Percentiles rank a stretch among this genome's conserved stretches.
Evolutionary conservation across 2,888 invertebrate species (phyloP).

Genomic region (Epistrophe grossulariae): DNA sequence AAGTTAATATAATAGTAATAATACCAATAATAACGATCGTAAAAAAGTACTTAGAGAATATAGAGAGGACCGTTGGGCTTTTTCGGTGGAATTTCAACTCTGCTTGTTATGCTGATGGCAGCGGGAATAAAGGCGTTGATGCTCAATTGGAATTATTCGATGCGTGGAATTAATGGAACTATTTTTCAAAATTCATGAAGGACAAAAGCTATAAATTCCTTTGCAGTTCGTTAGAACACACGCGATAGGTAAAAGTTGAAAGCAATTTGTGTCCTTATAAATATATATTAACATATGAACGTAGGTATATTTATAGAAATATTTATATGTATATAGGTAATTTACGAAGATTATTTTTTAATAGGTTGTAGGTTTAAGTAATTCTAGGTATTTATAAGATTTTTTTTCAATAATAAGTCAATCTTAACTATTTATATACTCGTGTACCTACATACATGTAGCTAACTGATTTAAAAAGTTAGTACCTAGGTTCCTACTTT

Average conservation of each 20-base stretch:
- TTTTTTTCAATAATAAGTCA: too few species aligned
- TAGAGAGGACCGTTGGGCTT: conserved; percentile 54
- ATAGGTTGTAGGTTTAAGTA: too few species aligned
- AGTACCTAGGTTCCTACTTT: too few species aligned
- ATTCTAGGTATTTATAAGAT: too few species aligned
- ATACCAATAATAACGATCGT: conserved; percentile 74
- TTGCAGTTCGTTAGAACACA: conserved; percentile 51
- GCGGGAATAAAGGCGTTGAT: conserved; percentile 70
- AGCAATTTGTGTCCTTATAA: conserved; percentile 30
- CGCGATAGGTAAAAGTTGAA: conserved; percentile 35
- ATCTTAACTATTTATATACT: too few species aligned
- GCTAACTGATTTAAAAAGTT: too few species aligned
- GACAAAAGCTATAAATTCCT: conserved; percentile 53
- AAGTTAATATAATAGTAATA: conserved; percentile 70
- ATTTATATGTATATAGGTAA: too few species aligned
- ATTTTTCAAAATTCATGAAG: conserved; percentile 69
- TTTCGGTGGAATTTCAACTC: conserved; percentile 47
- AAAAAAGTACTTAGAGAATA: conserved; percentile 62
- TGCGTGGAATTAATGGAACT: conserved; percentile 74
- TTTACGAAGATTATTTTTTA: too few species aligned
- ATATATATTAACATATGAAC: background rate
- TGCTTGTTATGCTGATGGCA: background rate
- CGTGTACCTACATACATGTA: too few species aligned
- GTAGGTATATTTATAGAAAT: too few species aligned
- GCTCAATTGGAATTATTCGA: conserved; percentile 74